Evolutionary conservation across 2,797 vertebrate genomes (phyloP).

Genomic region (Thaleichthys pacificus): DNA sequence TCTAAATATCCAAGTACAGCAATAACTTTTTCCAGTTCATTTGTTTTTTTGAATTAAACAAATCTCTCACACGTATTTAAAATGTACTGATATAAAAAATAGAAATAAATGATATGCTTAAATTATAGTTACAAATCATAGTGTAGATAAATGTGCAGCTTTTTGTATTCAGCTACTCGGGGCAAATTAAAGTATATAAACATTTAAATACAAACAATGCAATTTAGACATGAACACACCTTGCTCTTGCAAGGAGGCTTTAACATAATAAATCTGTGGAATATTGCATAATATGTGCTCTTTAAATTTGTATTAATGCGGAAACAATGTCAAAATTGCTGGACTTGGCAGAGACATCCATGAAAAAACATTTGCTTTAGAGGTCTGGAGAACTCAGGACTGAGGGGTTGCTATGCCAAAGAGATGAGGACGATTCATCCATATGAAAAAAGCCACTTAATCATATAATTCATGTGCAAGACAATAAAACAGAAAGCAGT

Average conservation of each 20-base stretch:
- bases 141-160: conserved; percentile 43
- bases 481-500: conserved; percentile 20
- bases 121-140: conserved; percentile 45
- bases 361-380: conserved; percentile 52
- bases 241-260: conserved; percentile 54
- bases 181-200: conserved; percentile 11
- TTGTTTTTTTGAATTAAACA: conserved; percentile 14
- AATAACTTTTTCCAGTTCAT: conserved; percentile 14
- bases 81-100: conserved; percentile 47
- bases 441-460: conserved; percentile 45
- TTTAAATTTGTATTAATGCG: conserved; percentile 48
- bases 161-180: conserved; percentile 40
- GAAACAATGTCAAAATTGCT: conserved; percentile 42
- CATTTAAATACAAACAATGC: conserved; percentile 40
- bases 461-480: conserved; percentile 43
- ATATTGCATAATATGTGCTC: conserved; percentile 47
- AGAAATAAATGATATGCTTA: conserved; percentile 44
- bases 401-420: conserved; percentile 51
- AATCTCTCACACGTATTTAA: conserved; percentile 5
- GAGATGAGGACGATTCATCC: conserved; percentile 44
- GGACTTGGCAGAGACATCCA: conserved; percentile 55
- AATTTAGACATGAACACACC: conserved; percentile 45
- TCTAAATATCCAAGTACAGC: conserved; percentile 43
- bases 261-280: conserved; percentile 36
- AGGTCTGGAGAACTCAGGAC: conserved; percentile 39